Percentiles rank a stretch among this genome's conserved stretches.
These are phyloP conservation scores for Sinopyrophorus schimmeli DNA, from an alignment of 2,888 invertebrate species.

Conservation along the genomic window DNA sequence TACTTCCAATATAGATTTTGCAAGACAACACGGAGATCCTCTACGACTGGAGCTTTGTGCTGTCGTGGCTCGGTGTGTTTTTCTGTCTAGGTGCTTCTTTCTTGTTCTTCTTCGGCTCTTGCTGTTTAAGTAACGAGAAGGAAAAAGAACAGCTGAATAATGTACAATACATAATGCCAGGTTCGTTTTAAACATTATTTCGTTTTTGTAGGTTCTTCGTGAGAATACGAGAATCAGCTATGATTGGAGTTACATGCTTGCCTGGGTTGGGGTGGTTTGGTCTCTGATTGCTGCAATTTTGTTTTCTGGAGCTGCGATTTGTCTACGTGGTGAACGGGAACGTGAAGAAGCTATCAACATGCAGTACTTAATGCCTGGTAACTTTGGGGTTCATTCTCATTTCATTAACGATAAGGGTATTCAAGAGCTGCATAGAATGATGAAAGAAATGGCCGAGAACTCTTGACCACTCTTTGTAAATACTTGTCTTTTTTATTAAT, in stretches of 20 bases:
- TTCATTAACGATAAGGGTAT: too few relatives aligned
- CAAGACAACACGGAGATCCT: conserved; percentile 71
- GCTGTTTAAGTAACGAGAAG: conserved; percentile 77
- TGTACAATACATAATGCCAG: conserved; percentile 90
- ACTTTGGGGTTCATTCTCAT: conserved; percentile 43
- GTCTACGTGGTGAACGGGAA: conserved; percentile 90
- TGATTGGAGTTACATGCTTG: conserved; percentile 96
- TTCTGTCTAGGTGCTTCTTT: conserved; percentile 75
- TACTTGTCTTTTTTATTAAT: too few relatives aligned
- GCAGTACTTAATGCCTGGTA: conserved; percentile 98
- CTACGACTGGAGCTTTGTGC: conserved; percentile 86
- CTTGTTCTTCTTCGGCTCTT: conserved; percentile 78
- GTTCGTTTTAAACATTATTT: conserved; percentile 56
- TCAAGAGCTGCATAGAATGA: too few relatives aligned
- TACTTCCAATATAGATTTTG: conserved; percentile 67
- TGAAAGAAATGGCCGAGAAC: too few relatives aligned
- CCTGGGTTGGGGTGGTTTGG: conserved; percentile 95
- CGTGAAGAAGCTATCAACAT: conserved; percentile 95
- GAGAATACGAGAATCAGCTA: conserved; percentile 84
- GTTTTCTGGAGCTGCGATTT: conserved; percentile 92
- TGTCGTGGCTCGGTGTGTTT: conserved; percentile 81
- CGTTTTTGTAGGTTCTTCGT: conserved; percentile 72
- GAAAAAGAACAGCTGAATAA: conserved; percentile 74
- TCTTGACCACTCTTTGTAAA: too few relatives aligned
- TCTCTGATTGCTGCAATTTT: conserved; percentile 89